Evolutionary conservation across 2,113 vertebrate genomes (phyloP), one percentile per base, ranked within the genome.

Genomic region (Montifringilla adamsi): DNA sequence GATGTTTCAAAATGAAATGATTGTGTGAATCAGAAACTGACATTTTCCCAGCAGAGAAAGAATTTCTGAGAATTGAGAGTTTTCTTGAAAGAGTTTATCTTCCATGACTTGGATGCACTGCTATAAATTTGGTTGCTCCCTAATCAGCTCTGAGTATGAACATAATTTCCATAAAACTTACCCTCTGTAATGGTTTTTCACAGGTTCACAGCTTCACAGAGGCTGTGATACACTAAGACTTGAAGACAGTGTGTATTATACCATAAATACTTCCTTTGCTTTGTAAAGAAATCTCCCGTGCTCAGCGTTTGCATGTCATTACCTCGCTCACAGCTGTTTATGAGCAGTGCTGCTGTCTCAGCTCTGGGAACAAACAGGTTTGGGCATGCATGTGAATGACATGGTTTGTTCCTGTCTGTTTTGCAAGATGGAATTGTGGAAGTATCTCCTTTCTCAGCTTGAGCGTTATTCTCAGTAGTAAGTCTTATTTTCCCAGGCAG

Each of bases 361-460:
- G 94, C 87, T 84, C 75, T 94, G 93, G 86, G 93, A 96, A 74
- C 68, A 91, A 86, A 63, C 94, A 94, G 77, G 85, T 90, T 94
- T 87, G 85, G 76, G 74, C 94, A 85, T 8, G 90, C 78, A 50
- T 69, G 80, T 35, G 50, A 53, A 60, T 67, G 66, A 90, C 87
- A 67, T 8, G 66, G 56, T 75, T 89, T 5, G 4, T 39, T 95
- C 73, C 58, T 56, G 37, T 58, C 93, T 91, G 66, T 66, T 92
- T 93, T 66, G 74, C 76, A 92, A 95, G 86, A 59, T 7, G 2
- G 73, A 72, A 55, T 21, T 69, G 59, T 95, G 89, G 89, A 82
- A 60, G 55, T 53, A 64, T 82, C 68, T 93, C 78, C 89, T 12
- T 80, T 77, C 79, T 91, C 94, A 89, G 93, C 78, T 63, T 41